Evolutionary conservation across 2,888 invertebrate genomes (phyloP).

Genomic region (Ochropleura plecta): DNA sequence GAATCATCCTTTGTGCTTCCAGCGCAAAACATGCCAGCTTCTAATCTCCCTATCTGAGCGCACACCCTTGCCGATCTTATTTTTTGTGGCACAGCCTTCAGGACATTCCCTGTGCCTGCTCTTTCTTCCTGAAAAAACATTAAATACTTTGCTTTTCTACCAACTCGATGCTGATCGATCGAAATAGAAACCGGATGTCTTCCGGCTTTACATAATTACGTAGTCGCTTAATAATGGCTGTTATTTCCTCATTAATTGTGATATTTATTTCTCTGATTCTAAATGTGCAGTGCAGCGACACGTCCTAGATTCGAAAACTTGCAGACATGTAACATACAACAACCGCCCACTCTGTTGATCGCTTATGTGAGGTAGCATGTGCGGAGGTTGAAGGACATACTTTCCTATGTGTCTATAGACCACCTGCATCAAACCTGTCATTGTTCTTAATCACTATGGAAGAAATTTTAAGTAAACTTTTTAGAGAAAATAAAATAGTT

Average conservation of each 20-base stretch:
- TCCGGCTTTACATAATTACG: neutral
- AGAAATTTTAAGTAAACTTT: too few relatives aligned
- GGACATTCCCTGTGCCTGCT: neutral
- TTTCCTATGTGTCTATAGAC: too few relatives aligned
- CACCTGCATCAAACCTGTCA: too few relatives aligned
- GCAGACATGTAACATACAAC: neutral
- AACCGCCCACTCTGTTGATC: too few relatives aligned
- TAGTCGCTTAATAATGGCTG: neutral
- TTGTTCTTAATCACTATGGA: too few relatives aligned
- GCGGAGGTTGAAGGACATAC: too few relatives aligned
- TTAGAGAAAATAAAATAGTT: too few relatives aligned
- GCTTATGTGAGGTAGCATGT: too few relatives aligned
- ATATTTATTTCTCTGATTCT: neutral
- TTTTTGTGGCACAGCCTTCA: slow-evolving; percentile 21
- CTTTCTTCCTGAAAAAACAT: slow-evolving; percentile 17
- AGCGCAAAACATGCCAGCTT: slow-evolving; percentile 74
- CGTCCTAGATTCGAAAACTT: neutral
- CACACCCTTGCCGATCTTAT: slow-evolving; percentile 23
- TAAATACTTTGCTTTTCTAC: neutral
- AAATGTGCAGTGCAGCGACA: neutral
- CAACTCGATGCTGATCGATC: neutral
- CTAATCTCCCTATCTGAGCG: slow-evolving; percentile 30
- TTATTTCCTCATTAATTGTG: neutral
- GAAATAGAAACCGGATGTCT: neutral
- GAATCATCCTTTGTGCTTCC: slow-evolving; percentile 57